These are phyloP conservation scores for Cybosia mesomella DNA, from an alignment of 2,888 invertebrate genomes.

Conservation along the genomic window DNA sequence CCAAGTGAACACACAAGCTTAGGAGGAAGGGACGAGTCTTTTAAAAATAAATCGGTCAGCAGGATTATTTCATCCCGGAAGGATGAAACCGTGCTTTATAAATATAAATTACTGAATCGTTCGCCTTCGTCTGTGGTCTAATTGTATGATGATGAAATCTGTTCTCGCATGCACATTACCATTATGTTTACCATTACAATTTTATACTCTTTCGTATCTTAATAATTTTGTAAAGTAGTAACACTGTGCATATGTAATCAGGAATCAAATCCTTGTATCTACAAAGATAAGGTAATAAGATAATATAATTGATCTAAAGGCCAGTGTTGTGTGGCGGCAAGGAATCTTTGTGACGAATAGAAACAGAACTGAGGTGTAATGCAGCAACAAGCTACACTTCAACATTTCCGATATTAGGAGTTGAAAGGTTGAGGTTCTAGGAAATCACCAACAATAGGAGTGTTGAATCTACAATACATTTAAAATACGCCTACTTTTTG, in stretches of 20 bases:
- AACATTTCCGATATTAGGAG: background rate
- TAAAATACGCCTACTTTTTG: slow-evolving; percentile 42
- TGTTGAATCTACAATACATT: slow-evolving; percentile 24
- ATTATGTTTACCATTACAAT: background rate
- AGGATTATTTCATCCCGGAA: background rate
- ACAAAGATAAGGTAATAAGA: too few species aligned
- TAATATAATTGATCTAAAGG: too few species aligned
- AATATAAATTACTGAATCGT: slow-evolving; percentile 25
- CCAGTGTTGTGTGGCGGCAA: too few species aligned
- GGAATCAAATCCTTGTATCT: background rate
- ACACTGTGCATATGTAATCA: background rate
- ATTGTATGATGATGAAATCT: slow-evolving; percentile 13
- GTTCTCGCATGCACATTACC: background rate
- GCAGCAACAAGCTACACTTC: too few species aligned
- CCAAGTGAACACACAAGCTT: too few species aligned
- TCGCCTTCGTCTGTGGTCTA: slow-evolving; percentile 13
- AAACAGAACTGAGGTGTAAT: too few species aligned
- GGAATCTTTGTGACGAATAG: too few species aligned
- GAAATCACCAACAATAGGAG: background rate
- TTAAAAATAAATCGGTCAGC: slow-evolving; percentile 5
- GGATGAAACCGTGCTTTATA: slow-evolving; percentile 28
- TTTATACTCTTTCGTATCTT: background rate
- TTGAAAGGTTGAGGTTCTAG: background rate
- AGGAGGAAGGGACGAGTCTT: background rate
- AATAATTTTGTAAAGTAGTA: background rate